phyloP scores from a whole-genome alignment of 2,888 invertebrate genomes.

The Pimpla rufipes region DNA sequence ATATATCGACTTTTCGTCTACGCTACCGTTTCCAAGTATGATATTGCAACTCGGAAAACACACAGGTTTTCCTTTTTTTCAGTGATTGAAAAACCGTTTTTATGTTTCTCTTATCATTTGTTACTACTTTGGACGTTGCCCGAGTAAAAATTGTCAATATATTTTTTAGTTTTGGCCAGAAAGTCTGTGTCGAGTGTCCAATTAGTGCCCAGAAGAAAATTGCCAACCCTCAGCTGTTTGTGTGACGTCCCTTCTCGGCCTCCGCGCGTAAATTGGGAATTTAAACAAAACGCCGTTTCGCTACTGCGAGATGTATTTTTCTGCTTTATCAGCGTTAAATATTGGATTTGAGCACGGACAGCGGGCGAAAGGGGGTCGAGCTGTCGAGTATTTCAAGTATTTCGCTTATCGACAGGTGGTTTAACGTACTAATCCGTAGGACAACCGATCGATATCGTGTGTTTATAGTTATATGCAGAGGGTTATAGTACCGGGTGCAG shows the following conservation, averaged over 20 bases:
- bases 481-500: slow-evolving; percentile 22
- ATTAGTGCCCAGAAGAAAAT: not conserved
- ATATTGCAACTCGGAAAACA: too few relatives aligned
- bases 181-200: not conserved
- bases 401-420: slow-evolving; percentile 65
- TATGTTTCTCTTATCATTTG: too few relatives aligned
- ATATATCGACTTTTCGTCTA: too few relatives aligned
- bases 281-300: slow-evolving; percentile 4
- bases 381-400: slow-evolving; percentile 16
- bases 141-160: not conserved
- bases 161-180: not conserved
- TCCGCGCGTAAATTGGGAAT: not conserved
- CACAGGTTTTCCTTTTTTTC: too few relatives aligned
- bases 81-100: too few relatives aligned
- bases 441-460: slow-evolving; percentile 59
- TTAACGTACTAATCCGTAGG: slow-evolving; percentile 56
- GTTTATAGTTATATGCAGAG: slow-evolving; percentile 46
- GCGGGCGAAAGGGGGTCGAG: not conserved
- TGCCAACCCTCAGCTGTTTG: not conserved
- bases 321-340: slow-evolving; percentile 7
- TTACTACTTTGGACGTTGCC: too few relatives aligned
- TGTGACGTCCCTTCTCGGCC: not conserved
- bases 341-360: not conserved
- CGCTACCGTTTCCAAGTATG: too few relatives aligned
- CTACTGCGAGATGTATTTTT: not conserved